Evolutionary conservation across 2,113 vertebrate species (phyloP).

Genomic region (Ciconia maguari): DNA sequence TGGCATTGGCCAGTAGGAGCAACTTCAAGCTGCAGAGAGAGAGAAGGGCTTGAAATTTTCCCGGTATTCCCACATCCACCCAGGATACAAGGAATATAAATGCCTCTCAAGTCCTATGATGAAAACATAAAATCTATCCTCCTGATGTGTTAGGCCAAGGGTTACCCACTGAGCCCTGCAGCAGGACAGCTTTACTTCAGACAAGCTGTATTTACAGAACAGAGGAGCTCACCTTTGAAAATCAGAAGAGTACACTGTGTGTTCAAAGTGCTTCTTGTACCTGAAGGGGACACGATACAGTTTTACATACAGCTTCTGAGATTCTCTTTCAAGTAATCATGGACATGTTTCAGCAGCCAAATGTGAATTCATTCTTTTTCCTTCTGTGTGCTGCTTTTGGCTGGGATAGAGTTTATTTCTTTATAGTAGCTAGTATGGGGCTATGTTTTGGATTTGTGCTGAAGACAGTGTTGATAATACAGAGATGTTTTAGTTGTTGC

Average conservation of each 20-base stretch:
- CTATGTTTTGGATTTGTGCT: too few species aligned
- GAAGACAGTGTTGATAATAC: too few species aligned
- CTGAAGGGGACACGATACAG: accelerated
- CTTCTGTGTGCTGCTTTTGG: background rate
- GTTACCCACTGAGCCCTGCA: background rate
- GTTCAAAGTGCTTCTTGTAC: background rate
- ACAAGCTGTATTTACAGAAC: background rate
- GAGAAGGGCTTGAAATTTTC: background rate
- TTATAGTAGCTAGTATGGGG: too few species aligned
- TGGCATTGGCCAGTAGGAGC: background rate
- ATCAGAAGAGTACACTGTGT: background rate
- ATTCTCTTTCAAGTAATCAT: background rate
- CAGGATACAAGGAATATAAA: background rate
- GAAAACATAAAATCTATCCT: background rate
- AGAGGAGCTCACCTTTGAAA: background rate
- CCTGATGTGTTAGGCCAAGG: background rate
- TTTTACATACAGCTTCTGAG: background rate
- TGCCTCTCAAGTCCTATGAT: background rate
- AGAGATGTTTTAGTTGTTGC: too few species aligned
- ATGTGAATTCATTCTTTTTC: background rate
- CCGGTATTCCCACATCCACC: accelerated
- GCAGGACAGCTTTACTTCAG: background rate
- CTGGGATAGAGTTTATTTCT: too few species aligned
- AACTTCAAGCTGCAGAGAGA: background rate
- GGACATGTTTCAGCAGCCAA: background rate